These are phyloP conservation scores for Muntiacus muntjak DNA, from an alignment of 2,113 vertebrate genomes.

Conservation along the genomic window DNA sequence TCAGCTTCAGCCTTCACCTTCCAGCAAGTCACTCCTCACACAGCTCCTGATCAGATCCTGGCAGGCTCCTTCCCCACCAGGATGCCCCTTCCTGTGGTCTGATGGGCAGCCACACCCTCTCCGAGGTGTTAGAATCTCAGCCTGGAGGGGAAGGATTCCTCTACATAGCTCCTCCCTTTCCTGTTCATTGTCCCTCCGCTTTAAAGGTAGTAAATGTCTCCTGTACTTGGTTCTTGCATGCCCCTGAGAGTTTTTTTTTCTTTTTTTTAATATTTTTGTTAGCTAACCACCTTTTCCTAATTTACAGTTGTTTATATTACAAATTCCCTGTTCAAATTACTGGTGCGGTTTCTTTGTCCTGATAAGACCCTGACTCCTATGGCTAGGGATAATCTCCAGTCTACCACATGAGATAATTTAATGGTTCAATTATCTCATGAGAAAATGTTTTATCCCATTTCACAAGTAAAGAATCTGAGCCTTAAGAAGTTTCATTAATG, in stretches of 20 bases:
- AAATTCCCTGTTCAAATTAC: neutral
- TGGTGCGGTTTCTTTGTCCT: neutral
- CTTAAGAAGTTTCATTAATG: neutral
- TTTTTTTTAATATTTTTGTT: neutral
- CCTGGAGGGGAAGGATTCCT: neutral
- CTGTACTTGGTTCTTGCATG: neutral
- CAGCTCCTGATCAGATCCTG: no score
- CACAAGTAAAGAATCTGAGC: neutral
- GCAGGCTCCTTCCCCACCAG: no score
- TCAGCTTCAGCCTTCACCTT: fast-evolving
- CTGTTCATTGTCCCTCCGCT: neutral
- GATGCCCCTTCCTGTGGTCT: neutral
- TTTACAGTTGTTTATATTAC: neutral
- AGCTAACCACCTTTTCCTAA: neutral
- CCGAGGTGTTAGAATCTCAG: neutral
- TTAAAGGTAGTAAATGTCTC: fast-evolving
- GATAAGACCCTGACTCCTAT: neutral
- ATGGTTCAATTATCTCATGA: neutral
- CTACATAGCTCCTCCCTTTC: neutral
- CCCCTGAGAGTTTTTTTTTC: neutral
- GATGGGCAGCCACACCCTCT: fast-evolving
- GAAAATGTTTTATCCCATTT: neutral
- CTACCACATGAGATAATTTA: neutral
- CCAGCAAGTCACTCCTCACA: neutral
- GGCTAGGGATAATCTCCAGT: neutral